Base-by-base conservation (phyloP, 92 coral and sea anemone species). In the Pocillopora grandis region DNA sequence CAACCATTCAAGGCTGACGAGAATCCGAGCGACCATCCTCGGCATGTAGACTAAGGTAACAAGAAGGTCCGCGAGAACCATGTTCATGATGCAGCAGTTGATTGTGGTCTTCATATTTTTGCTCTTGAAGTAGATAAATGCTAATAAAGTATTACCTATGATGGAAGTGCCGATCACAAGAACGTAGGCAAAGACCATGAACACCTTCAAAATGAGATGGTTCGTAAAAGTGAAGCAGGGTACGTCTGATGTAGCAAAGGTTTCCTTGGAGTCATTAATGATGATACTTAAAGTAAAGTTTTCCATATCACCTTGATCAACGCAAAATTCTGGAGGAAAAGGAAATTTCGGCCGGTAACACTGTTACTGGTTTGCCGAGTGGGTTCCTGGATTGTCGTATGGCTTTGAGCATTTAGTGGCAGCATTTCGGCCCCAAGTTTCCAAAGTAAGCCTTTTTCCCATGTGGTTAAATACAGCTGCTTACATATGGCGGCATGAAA, bases 51-150 rank as follows among this genome's bases (percentile, higher is more conserved):
- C 76, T 5, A 58, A 21, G 2, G 85, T 71, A 20, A 81, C 35
- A 6, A 69, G 68, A n/a, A 69, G 67, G 58, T 81, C 85, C 12
- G 85, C 85, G 23, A 81, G 37, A 0, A 81, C 85, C 85, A 81
- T 68, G 77, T 81, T 81, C 85, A 81, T 81, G 18, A 81, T 81
- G 59, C 77, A 81, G 61, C 70, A 71, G 68, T 69, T 81, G 20
- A 68, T 59, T 4, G 67, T 58, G 11, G 58, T 81, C 77, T 36
- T 81, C 85, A 81, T 36, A 10, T 19, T 57, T 61, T 60, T 81
- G 66, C 42, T 60, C 65, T 71, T 81, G 77, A 58, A 71, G 62
- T 69, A 81, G 12, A 81, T 67, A 10, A 58, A 58, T 59, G 69
- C 76, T n/a, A 81, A 12, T 71, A 69, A 57, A 59, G 76, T 42